A percentile compares a stretch with the other conserved stretches of the same genome.
These are phyloP conservation scores for Amiota minor DNA, from an alignment of 2,888 invertebrate species.

Conservation along the genomic window DNA sequence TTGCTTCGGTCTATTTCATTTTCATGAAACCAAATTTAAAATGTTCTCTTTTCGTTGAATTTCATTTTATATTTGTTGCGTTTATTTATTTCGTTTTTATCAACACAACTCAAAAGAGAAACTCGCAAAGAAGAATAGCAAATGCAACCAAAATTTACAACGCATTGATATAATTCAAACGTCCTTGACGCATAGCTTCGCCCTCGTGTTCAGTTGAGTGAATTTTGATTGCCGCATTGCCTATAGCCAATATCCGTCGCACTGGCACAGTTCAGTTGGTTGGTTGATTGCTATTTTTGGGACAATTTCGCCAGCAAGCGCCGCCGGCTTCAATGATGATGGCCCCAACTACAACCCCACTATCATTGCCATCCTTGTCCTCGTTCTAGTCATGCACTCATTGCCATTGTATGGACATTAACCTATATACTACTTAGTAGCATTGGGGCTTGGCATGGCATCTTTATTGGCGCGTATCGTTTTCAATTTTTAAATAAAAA, in stretches of 20 bases:
- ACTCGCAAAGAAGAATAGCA: too few relatives aligned
- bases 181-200: conserved; percentile 27
- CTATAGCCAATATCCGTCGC: background rate
- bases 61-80: background rate
- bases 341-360: conserved; percentile 32
- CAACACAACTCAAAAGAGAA: background rate
- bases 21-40: background rate
- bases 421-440: conserved; percentile 46
- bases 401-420: conserved; percentile 53
- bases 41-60: conserved; percentile 7
- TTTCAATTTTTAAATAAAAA: conserved; percentile 6
- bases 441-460: conserved; percentile 28
- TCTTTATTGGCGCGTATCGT: conserved; percentile 42
- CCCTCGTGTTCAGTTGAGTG: conserved; percentile 13
- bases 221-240: conserved; percentile 13
- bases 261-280: background rate
- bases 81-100: background rate
- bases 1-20: background rate
- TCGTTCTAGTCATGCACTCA: conserved; percentile 39
- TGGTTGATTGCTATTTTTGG: conserved; percentile 11
- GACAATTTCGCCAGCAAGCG: background rate
- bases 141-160: conserved; percentile 8
- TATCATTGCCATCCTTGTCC: conserved; percentile 10
- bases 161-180: background rate
- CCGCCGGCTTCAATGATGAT: background rate